phyloP scores from a whole-genome alignment of 2,797 vertebrate genomes.

The Gorsachius magnificus region DNA sequence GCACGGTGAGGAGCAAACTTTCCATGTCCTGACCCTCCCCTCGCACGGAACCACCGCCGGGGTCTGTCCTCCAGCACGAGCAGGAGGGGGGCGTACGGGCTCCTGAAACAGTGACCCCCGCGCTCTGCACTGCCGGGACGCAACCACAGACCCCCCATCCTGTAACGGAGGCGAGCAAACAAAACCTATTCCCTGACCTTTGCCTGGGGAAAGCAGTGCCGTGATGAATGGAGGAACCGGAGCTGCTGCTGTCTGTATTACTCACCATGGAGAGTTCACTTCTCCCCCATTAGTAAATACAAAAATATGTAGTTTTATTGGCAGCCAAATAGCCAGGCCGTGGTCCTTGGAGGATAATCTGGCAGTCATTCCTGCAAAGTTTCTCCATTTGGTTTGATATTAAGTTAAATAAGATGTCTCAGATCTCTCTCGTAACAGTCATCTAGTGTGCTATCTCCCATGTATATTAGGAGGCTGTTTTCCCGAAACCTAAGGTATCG shows the following conservation, averaged over 20 bases:
- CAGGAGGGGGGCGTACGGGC: neutral
- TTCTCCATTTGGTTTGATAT: constrained; percentile 36
- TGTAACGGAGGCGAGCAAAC: neutral
- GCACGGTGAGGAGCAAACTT: neutral
- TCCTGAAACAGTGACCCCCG: neutral
- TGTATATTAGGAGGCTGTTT: constrained; percentile 32
- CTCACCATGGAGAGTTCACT: constrained; percentile 24
- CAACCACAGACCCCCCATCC: neutral
- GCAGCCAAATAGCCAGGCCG: constrained; percentile 51
- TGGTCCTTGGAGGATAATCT: constrained; percentile 46
- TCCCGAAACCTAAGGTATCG: neutral
- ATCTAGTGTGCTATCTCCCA: constrained; percentile 46
- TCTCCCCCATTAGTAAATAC: constrained; percentile 47
- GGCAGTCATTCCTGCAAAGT: constrained; percentile 19
- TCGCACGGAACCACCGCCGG: neutral
- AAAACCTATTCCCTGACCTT: neutral
- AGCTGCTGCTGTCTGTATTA: constrained; percentile 8
- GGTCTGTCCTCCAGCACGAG: neutral
- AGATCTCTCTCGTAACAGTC: constrained; percentile 35
- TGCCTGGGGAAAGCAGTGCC: neutral
- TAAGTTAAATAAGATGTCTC: constrained; percentile 41
- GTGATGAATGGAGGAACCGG: constrained; percentile 40
- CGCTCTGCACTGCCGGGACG: neutral
- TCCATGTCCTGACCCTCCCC: neutral
- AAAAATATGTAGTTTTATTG: constrained; percentile 39